Conservation (phyloP, 1,140 invertebrate genomes). For the Drosophila teissieri region DNA sequence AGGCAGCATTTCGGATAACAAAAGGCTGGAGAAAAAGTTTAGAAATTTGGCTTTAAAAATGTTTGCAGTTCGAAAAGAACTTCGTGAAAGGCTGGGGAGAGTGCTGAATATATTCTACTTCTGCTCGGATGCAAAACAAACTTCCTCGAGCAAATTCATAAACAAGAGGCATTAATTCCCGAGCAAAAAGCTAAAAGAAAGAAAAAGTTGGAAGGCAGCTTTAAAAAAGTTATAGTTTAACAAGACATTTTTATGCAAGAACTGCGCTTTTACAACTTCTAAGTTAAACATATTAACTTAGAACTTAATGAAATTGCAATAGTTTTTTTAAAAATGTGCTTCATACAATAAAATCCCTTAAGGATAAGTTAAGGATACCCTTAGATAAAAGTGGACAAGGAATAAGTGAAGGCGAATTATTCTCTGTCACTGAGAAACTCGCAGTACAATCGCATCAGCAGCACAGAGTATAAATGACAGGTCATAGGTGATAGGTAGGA, state of each 20-base stretch:
- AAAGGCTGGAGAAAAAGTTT: slow-evolving; percentile 26
- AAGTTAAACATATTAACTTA: background rate
- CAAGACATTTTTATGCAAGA: background rate
- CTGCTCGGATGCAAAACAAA: slow-evolving; percentile 2
- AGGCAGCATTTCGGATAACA: background rate
- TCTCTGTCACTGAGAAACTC: slow-evolving; percentile 14
- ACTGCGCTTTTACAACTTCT: no score
- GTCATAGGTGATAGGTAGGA: slow-evolving; percentile 35
- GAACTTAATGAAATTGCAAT: no score
- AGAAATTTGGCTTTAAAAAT: slow-evolving; percentile 7
- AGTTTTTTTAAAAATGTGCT: no score
- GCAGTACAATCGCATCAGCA: slow-evolving; percentile 9
- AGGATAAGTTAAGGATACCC: no score
- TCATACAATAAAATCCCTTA: no score
- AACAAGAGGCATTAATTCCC: slow-evolving; percentile 19
- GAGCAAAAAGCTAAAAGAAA: slow-evolving; percentile 6
- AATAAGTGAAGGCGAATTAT: background rate
- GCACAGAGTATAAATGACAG: slow-evolving; percentile 39
- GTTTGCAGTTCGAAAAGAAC: slow-evolving; percentile 4
- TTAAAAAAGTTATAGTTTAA: background rate
- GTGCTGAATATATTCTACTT: slow-evolving; percentile 11
- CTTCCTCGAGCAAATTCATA: slow-evolving; percentile 4
- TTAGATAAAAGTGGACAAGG: no score
- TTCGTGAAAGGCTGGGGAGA: background rate
- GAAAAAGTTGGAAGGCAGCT: background rate